Evolutionary conservation across 2,888 invertebrate genomes (phyloP).

Genomic region (Phyllotreta cruciferae): DNA sequence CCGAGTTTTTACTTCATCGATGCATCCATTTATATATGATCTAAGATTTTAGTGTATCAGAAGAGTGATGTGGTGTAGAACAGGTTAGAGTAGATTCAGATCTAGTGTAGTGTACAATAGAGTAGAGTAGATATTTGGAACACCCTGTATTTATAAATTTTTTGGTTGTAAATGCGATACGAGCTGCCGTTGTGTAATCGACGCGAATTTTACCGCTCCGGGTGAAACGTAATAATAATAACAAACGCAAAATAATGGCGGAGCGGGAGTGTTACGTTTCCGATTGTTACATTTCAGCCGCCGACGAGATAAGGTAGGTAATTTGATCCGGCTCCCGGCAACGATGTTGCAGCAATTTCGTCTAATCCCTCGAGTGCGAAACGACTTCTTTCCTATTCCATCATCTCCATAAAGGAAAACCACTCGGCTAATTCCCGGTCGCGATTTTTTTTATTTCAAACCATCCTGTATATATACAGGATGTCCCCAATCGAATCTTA

Average conservation of each 20-base stretch:
- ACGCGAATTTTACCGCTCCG: neutral
- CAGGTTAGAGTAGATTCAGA: too few species aligned
- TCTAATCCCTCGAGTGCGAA: slow-evolving; percentile 13
- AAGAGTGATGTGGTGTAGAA: too few species aligned
- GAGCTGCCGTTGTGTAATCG: neutral
- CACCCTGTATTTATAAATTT: too few species aligned
- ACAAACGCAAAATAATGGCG: too few species aligned
- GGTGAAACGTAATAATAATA: slow-evolving; percentile 4
- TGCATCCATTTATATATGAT: too few species aligned
- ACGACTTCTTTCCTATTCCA: slow-evolving; percentile 19
- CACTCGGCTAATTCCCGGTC: neutral
- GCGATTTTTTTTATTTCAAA: too few species aligned
- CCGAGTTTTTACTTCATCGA: too few species aligned
- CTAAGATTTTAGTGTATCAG: too few species aligned
- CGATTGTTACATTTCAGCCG: slow-evolving; percentile 3
- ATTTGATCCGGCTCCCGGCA: slow-evolving; percentile 4
- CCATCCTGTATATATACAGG: too few species aligned
- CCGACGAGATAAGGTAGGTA: neutral
- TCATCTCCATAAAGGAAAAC: slow-evolving; percentile 1
- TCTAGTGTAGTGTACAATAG: too few species aligned
- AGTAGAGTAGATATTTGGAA: too few species aligned
- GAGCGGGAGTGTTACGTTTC: neutral
- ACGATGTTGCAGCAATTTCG: slow-evolving; percentile 8
- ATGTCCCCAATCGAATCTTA: too few species aligned
- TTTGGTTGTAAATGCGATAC: neutral